Percentiles rank a stretch among this genome's conserved stretches.
Evolutionary conservation across 2,888 invertebrate genomes (phyloP).

Genomic region (Drosophila ezoana): DNA sequence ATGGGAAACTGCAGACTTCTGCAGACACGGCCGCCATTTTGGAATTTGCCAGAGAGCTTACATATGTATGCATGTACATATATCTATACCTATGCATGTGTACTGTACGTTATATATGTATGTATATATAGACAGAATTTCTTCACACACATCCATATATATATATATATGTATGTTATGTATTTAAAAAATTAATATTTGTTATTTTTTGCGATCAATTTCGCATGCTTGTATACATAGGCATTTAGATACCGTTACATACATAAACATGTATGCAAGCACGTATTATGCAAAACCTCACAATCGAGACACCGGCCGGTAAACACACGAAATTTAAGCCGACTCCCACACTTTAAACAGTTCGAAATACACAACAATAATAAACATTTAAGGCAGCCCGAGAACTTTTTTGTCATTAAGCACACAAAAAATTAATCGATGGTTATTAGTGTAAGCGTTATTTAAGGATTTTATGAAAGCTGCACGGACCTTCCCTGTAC

Average conservation of each 20-base stretch:
- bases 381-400: not conserved
- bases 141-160: not conserved
- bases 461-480: constrained; percentile 73
- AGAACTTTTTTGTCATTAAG: constrained; percentile 27
- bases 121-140: not conserved
- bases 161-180: not conserved
- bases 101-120: not conserved
- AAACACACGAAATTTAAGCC: constrained; percentile 27
- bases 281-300: constrained; percentile 66
- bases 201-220: constrained; percentile 5
- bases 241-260: constrained; percentile 36
- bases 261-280: constrained; percentile 5
- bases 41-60: constrained; percentile 41
- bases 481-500: constrained; percentile 62
- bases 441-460: constrained; percentile 59
- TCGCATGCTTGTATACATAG: not conserved
- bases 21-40: constrained; percentile 52
- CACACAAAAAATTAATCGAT: constrained; percentile 61
- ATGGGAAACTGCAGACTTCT: constrained; percentile 16
- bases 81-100: constrained; percentile 1
- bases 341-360: not conserved
- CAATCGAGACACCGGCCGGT: constrained; percentile 62
- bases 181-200: constrained; percentile 2
- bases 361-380: constrained; percentile 34
- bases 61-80: constrained; percentile 2